Base-by-base conservation (phyloP, 2,888 invertebrate species). In the Hirtodrosophila cameraria region DNA sequence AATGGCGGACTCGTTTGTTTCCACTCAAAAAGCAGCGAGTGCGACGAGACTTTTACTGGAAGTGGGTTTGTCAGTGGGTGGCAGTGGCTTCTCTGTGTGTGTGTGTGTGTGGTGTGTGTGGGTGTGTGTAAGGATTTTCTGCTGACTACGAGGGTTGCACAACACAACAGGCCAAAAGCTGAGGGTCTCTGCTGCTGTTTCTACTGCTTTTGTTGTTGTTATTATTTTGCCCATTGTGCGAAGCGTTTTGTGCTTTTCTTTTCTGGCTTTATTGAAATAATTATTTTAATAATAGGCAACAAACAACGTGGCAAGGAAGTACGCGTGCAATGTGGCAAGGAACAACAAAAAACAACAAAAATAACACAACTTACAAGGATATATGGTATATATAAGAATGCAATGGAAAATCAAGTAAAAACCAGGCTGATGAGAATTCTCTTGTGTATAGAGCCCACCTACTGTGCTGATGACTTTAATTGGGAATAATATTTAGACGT, bases 401-500 rank as follows among this genome's bases (percentile, higher is more conserved):
- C 66, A 66, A 36, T 50, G 58, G 1, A 27, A 57, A 48, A 54
- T 55, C 55, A n/a, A n/a, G n/a, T n/a, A n/a, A n/a, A n/a, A n/a
- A n/a, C 35, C 15, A 25, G 46, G 15, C 15, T 27, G 38, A 16
- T 53, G 46, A 53, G 54, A 36, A 58, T 65, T 28, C 57, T 11
- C 27, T 39, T 68, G 64, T 72, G 69, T 66, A 73, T 79, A 69
- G 81, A 69, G 81, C 68, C 83, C 80, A 83, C 88, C 89, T 70
- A 88, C 77, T 61, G 89, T 52, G 88, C 75, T 85, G 86, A 89
- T 89, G 88, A 85, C 87, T 89, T 89, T 90, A 90, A 90, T 90
- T 89, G 89, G 88, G 85, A 88, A 90, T 87, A 89, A 90, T 90
- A 89, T 90, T 90, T 90, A 89, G 88, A 89, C 84, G 84, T 82